Evolutionary conservation across 92 coral and sea anemone species (phyloP).

Genomic region (Bergia puertoricense): DNA sequence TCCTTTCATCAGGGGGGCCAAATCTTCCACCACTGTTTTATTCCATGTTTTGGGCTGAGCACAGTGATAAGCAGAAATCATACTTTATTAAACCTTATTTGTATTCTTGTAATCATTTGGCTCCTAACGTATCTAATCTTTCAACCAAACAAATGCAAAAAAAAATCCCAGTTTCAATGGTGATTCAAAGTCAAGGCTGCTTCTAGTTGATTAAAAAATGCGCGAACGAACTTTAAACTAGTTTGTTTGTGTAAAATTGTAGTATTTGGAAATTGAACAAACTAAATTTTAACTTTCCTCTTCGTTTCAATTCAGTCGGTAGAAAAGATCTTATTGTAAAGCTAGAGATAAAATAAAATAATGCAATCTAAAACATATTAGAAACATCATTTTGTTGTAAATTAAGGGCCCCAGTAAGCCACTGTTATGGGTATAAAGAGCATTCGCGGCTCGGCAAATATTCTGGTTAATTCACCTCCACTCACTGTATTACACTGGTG

Average conservation of each 20-base stretch:
- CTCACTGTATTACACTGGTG: background rate
- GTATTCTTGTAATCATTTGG: background rate
- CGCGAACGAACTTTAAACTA: too few relatives aligned
- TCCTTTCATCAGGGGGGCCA: slow-evolving; percentile 73
- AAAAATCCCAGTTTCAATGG: background rate
- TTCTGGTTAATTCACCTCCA: too few relatives aligned
- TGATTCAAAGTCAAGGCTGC: too few relatives aligned
- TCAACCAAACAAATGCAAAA: background rate
- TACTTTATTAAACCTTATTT: background rate
- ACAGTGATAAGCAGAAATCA: background rate
- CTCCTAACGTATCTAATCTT: background rate
- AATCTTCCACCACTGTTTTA: slow-evolving; percentile 29
- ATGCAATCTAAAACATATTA: too few relatives aligned
- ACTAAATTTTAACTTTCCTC: background rate
- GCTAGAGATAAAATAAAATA: too few relatives aligned
- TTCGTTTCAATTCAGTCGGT: too few relatives aligned
- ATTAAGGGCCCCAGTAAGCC: too few relatives aligned
- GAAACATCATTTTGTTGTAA: too few relatives aligned
- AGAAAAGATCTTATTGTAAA: too few relatives aligned
- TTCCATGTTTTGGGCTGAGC: slow-evolving; percentile 57
- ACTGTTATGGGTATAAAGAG: too few relatives aligned
- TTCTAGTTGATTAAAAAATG: too few relatives aligned
- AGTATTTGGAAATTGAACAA: background rate
- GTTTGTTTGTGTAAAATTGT: background rate
- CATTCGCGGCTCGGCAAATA: too few relatives aligned